Base-by-base conservation (phyloP, 2,113 vertebrate genomes). In the Gavialis gangeticus region DNA sequence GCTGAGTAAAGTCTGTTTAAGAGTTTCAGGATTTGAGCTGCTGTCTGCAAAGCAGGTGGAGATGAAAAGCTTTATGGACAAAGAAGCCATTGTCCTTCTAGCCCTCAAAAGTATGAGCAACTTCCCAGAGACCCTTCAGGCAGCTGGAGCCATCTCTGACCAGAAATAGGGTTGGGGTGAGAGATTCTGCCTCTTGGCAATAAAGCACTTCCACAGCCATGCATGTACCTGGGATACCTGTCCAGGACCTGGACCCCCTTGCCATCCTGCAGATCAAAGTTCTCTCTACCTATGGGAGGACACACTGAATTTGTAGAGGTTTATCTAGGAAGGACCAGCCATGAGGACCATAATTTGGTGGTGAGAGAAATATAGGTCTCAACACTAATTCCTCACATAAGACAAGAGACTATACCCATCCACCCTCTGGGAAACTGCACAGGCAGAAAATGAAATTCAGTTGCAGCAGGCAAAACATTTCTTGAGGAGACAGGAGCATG, bases 71-170 rank as follows among this genome's bases (percentile, higher is more conserved):
- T 30, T 37, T 12, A 63, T 3, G 22, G 71, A 81, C 89, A 94
- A 94, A 90, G 91, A 95, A 90, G 82, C 82, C 84, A 88, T 95
- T 94, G 95, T 86, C 80, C 92, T 92, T 0, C 0, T 6, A 34
- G 30, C 2, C 67, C 60, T 62, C 37, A 89, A 82, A 90, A 92
- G 95, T 88, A 92, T 82, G 93, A 90, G 82, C 2, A 1, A 94
- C 82, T 75, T 79, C 0, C 64, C 90, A 89, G 90, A 95, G 88
- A 59, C 93, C 94, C 90, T 82, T 96, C 90, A 84, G 92, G 87
- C 87, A 87, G 93, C 88, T 95, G 90, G 90, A 96, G 96, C 82
- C 73, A 94, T 96, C 94, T 94, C 94, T 69, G 88, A 75, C 67
- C 0, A 0, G 88, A 91, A 93, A 46, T 57, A 69, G 66, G 64